A percentile compares a stretch with the other conserved stretches of the same genome.
Conservation (phyloP, 2,888 invertebrate species). For the Archaeoteleia sp. region DNA sequence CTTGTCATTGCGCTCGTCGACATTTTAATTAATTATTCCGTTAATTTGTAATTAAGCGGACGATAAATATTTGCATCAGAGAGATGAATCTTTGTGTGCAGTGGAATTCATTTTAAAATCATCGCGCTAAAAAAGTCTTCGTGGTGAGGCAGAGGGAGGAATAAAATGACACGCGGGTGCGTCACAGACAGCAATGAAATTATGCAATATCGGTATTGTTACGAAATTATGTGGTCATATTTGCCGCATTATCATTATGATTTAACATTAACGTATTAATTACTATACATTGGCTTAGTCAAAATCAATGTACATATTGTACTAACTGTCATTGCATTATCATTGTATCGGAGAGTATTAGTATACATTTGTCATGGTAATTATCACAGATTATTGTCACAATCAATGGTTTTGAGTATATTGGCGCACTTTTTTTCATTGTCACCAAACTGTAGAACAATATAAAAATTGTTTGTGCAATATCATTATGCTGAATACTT, state of each 20-base stretch:
- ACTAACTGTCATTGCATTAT: constrained; percentile 6
- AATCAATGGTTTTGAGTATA: constrained; percentile 23
- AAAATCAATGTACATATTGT: constrained; percentile 18
- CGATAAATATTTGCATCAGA: constrained; percentile 12
- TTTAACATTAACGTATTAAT: constrained; percentile 18
- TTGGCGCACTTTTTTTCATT: constrained; percentile 5
- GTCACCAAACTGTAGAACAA: too few relatives aligned
- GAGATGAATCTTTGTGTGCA: constrained; percentile 6
- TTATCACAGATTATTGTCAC: constrained; percentile 31
- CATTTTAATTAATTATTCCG: constrained; percentile 30
- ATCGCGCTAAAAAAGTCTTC: background rate
- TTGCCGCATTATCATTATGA: constrained; percentile 10
- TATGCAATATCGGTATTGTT: background rate
- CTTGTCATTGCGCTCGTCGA: constrained; percentile 13
- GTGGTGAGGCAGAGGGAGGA: too few relatives aligned
- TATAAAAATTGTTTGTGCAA: too few relatives aligned
- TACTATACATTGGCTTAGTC: constrained; percentile 14
- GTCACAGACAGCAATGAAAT: too few relatives aligned
- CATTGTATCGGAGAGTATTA: constrained; percentile 15
- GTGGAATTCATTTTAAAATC: constrained; percentile 13
- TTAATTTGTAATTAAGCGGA: constrained; percentile 32
- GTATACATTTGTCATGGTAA: constrained; percentile 30
- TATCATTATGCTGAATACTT: too few relatives aligned
- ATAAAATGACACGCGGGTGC: too few relatives aligned
- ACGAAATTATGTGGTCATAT: constrained; percentile 1